Evolutionary conservation across 2,888 invertebrate genomes (phyloP).

Genomic region (Kryphioiulus occultus): DNA sequence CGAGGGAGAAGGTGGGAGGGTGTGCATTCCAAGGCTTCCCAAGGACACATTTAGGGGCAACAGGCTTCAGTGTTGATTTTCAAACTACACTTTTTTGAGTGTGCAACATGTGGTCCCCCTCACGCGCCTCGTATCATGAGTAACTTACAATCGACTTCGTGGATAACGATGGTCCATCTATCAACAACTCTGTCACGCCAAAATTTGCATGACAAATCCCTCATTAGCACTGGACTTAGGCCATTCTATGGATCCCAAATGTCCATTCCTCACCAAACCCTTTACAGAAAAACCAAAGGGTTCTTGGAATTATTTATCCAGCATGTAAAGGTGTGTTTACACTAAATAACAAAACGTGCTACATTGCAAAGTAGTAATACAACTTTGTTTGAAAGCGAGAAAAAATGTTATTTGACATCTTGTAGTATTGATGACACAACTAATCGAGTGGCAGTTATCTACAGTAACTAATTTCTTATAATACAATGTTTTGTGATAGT

Average conservation of each 20-base stretch:
- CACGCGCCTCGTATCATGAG: not conserved
- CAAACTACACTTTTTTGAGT: not conserved
- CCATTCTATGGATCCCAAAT: not conserved
- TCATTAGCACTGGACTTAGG: not conserved
- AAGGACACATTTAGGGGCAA: not conserved
- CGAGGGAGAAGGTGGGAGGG: not conserved
- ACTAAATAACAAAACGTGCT: too few relatives aligned
- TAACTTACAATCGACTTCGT: not conserved
- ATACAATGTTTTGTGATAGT: too few relatives aligned
- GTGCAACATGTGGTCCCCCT: not conserved
- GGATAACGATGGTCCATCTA: constrained; percentile 18
- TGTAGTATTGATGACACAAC: too few relatives aligned
- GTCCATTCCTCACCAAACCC: not conserved
- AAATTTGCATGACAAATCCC: not conserved
- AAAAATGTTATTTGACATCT: too few relatives aligned
- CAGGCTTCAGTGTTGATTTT: not conserved
- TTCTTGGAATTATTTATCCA: not conserved
- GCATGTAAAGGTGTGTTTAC: not conserved
- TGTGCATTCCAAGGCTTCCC: not conserved
- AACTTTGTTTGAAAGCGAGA: too few relatives aligned
- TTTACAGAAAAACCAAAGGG: too few relatives aligned
- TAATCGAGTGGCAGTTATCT: too few relatives aligned
- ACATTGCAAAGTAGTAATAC: not conserved
- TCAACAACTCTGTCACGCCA: not conserved
- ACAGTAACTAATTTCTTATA: too few relatives aligned